Percentiles rank a stretch among this genome's conserved stretches.
Conservation (phyloP, 2,113 vertebrate species). For the Butorides virescens region DNA sequence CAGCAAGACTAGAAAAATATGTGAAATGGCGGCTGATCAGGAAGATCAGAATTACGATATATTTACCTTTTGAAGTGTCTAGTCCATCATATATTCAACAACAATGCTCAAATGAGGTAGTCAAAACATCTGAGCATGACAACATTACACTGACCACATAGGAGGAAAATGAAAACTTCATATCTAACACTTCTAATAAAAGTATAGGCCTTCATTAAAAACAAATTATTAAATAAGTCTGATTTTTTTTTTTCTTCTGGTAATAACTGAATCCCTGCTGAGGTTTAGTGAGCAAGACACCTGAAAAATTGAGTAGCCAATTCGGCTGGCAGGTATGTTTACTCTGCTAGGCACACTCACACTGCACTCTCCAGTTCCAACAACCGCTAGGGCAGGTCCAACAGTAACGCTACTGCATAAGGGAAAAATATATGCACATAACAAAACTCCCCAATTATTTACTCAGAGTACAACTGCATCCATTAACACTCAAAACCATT, state of each 20-base stretch:
- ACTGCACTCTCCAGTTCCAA: neutral
- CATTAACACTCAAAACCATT: conserved; percentile 55
- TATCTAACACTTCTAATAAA: neutral
- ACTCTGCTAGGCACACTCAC: neutral
- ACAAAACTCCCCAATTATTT: neutral
- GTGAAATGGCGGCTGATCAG: neutral
- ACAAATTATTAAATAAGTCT: neutral
- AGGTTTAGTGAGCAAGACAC: conserved; percentile 32
- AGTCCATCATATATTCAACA: conserved; percentile 8
- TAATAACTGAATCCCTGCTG: conserved; percentile 25
- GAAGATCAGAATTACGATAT: neutral
- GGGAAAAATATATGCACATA: neutral
- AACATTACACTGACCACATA: neutral
- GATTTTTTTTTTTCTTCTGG: conserved; percentile 1
- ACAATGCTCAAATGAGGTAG: neutral
- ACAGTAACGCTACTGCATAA: conserved; percentile 24
- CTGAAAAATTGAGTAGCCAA: neutral
- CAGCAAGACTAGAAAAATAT: neutral
- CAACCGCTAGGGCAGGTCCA: conserved; percentile 33
- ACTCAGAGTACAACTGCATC: conserved; percentile 41
- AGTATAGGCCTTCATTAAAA: neutral
- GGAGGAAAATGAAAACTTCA: neutral
- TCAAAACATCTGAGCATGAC: conserved; percentile 9
- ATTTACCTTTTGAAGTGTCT: neutral
- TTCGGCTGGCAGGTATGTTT: neutral